These are phyloP conservation scores for Phymastichus coffea DNA, from an alignment of 1,140 invertebrate species.

Conservation along the genomic window DNA sequence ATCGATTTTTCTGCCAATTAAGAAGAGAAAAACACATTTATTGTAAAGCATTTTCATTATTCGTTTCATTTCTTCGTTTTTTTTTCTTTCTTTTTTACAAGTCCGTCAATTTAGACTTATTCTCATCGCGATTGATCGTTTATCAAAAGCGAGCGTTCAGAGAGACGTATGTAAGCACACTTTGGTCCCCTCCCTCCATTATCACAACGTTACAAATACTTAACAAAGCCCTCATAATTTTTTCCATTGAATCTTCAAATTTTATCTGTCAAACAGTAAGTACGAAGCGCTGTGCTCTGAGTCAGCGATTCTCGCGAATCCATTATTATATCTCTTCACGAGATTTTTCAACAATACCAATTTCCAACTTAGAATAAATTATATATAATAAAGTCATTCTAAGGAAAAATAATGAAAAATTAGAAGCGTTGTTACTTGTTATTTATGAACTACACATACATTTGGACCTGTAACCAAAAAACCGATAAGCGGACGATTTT, in stretches of 20 bases:
- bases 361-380: neutral
- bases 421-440: slow-evolving; percentile 13
- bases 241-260: too few species aligned
- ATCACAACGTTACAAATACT: neutral
- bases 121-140: neutral
- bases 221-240: slow-evolving; percentile 4
- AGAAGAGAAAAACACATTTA: slow-evolving; percentile 38
- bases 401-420: neutral
- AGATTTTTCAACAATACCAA: slow-evolving; percentile 1
- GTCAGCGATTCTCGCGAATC: neutral
- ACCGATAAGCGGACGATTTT: neutral
- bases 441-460: slow-evolving; percentile 10
- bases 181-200: neutral
- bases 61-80: too few species aligned
- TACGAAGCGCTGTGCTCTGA: neutral
- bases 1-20: slow-evolving; percentile 41
- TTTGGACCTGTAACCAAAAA: slow-evolving; percentile 1
- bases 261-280: neutral
- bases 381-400: slow-evolving; percentile 13
- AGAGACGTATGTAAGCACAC: neutral
- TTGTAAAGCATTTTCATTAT: slow-evolving; percentile 37
- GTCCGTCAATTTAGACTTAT: slow-evolving; percentile 33
- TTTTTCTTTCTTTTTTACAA: slow-evolving; percentile 38
- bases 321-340: neutral
- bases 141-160: neutral